Evolutionary conservation across 2,113 vertebrate species (phyloP).

Genomic region (Seriola aureovittata): DNA sequence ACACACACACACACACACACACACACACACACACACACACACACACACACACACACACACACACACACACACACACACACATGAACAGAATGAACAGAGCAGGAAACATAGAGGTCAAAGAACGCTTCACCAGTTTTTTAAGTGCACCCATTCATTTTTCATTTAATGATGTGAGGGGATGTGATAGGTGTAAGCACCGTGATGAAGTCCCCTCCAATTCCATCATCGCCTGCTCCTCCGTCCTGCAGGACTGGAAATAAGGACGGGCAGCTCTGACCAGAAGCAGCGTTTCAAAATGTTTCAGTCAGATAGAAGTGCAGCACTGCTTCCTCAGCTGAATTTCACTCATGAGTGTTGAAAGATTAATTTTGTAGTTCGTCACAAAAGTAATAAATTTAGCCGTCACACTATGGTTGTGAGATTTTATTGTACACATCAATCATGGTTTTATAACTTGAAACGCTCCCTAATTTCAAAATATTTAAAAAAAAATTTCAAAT

Average conservation of each 20-base stretch:
- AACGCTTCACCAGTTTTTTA: slow-evolving; percentile 60
- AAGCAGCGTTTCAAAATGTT: slow-evolving; percentile 34
- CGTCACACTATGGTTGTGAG: not conserved
- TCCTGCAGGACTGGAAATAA: slow-evolving; percentile 54
- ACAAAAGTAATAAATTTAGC: not conserved
- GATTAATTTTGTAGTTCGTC: not conserved
- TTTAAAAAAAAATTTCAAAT: not conserved
- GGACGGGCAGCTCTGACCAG: slow-evolving; percentile 40
- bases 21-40: slow-evolving; percentile 21
- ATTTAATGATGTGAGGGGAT: slow-evolving; percentile 67
- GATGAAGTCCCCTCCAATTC: slow-evolving; percentile 67
- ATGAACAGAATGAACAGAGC: slow-evolving; percentile 19
- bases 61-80: slow-evolving; percentile 18
- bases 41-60: slow-evolving; percentile 19
- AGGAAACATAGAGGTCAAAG: slow-evolving; percentile 70
- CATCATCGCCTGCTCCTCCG: slow-evolving; percentile 54
- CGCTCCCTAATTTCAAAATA: not conserved
- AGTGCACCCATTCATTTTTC: slow-evolving; percentile 73
- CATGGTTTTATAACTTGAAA: not conserved
- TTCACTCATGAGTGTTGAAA: not conserved
- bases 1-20: slow-evolving; percentile 14
- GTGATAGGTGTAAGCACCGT: slow-evolving; percentile 63
- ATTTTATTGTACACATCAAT: slow-evolving; percentile 1
- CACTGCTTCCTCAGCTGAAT: slow-evolving; percentile 23
- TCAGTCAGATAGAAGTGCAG: slow-evolving; percentile 20